Evolutionary conservation across 2,113 vertebrate genomes (phyloP), one percentile per base, ranked within the genome.

Genomic region (Pyrgilauda ruficollis): DNA sequence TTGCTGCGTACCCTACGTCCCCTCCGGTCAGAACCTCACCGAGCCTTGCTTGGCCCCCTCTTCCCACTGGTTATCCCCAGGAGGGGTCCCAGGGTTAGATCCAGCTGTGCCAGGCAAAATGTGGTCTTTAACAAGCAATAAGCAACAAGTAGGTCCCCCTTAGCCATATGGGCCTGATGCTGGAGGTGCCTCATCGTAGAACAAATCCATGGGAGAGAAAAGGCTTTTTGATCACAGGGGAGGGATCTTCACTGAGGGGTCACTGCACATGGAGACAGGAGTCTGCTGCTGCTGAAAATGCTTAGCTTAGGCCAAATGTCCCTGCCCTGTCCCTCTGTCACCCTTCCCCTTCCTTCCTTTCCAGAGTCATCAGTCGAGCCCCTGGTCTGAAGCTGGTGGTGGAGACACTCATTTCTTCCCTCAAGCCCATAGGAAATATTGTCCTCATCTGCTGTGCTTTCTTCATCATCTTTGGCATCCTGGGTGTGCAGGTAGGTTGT

Each of bases 401-500:
- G 6, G 99, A 99, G 97, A 99, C 99, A 0, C 98, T 99, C 19
- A 99, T 99, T 96, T 99, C 99, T 7, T 99, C 99, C 35, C 98
- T 99, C 30, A 99, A 99, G 89, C 99, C 99, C 91, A 99, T 99
- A 16, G 99, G 99, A 91, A 99, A 99, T 95, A 99, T 99, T 1
- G 99, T 99, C 23, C 99, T 99, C 85, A 99, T 99, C 95, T 99
- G 99, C 97, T 99, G 99, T 5, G 99, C 99, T 92, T 99, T 99
- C 98, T 99, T 99, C 97, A 99, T 99, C 90, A 99, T 99, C 97
- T 99, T 99, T 9, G 99, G 99, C 80, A 99, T 99, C 92, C 98
- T 99, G 35, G 99, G 99, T 9, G 99, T 99, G 64, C 99, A 99
- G 99, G 99, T 99, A 97, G 70, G 80, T 67, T 89, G 35, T 30